Conservation (phyloP, 2,797 vertebrate genomes). For the Steatocranus sp. region DNA sequence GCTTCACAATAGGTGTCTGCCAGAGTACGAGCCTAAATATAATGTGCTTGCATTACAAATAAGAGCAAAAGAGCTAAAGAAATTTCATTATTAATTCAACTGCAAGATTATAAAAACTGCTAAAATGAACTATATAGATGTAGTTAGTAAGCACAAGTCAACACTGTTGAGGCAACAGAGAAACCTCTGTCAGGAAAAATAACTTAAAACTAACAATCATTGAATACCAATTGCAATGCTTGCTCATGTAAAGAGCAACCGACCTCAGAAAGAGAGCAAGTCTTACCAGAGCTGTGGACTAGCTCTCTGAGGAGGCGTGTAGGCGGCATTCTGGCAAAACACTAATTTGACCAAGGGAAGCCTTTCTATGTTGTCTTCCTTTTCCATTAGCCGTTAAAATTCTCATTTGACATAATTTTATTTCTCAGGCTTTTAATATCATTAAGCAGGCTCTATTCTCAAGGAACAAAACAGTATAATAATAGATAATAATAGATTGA, state of each 20-base stretch:
- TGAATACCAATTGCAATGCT: conserved; percentile 28
- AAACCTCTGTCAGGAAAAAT: background rate
- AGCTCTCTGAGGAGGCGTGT: conserved; percentile 46
- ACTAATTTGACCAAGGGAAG: conserved; percentile 44
- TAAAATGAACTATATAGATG: background rate
- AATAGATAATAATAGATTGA: background rate
- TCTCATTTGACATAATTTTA: conserved; percentile 24
- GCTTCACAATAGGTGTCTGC: background rate
- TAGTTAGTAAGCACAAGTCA: background rate
- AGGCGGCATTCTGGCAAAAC: conserved; percentile 52
- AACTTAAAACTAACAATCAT: conserved; percentile 6
- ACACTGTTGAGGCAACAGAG: background rate
- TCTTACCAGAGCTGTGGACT: conserved; percentile 24
- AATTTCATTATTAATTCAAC: background rate
- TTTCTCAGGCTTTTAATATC: conserved; percentile 15
- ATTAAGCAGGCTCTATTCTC: background rate
- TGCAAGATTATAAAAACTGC: background rate
- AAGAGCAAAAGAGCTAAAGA: background rate
- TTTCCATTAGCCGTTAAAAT: conserved; percentile 35
- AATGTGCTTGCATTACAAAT: background rate
- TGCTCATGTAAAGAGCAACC: conserved; percentile 41
- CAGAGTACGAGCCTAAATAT: background rate
- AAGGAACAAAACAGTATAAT: background rate
- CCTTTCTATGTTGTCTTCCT: conserved; percentile 29
- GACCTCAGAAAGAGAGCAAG: conserved; percentile 30